phyloP scores from a whole-genome alignment of 2,888 invertebrate genomes.

The Allygus modestus region DNA sequence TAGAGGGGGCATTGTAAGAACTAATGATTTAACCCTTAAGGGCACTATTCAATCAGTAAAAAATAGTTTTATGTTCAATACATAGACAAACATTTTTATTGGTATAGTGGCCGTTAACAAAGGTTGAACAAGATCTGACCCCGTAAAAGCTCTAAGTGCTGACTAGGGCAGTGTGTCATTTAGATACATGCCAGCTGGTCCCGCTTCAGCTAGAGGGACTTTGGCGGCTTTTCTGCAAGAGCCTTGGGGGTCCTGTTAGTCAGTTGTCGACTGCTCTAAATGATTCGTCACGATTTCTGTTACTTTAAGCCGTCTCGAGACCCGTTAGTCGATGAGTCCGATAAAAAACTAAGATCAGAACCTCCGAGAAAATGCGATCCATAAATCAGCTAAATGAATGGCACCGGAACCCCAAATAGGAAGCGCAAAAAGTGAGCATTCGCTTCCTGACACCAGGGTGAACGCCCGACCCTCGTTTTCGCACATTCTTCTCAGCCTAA shows the following conservation, averaged over 20 bases:
- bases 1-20: too few species aligned
- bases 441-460: conserved; percentile 35
- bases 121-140: too few species aligned
- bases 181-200: too few species aligned
- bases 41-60: too few species aligned
- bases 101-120: too few species aligned
- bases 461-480: conserved; percentile 58
- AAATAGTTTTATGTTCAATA: too few species aligned
- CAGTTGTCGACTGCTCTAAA: background rate
- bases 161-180: too few species aligned
- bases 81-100: too few species aligned
- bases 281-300: conserved; percentile 44
- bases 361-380: conserved; percentile 49
- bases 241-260: background rate
- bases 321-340: conserved; percentile 38
- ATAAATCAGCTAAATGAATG: conserved; percentile 55
- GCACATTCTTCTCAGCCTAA: conserved; percentile 50
- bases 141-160: too few species aligned
- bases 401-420: conserved; percentile 50
- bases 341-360: conserved; percentile 39
- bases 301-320: conserved; percentile 18
- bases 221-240: background rate
- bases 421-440: conserved; percentile 41
- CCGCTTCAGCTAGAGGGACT: too few species aligned
- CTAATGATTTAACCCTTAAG: too few species aligned